Conservation (phyloP, 2,888 invertebrate genomes). For the Deilephila porcellus region DNA sequence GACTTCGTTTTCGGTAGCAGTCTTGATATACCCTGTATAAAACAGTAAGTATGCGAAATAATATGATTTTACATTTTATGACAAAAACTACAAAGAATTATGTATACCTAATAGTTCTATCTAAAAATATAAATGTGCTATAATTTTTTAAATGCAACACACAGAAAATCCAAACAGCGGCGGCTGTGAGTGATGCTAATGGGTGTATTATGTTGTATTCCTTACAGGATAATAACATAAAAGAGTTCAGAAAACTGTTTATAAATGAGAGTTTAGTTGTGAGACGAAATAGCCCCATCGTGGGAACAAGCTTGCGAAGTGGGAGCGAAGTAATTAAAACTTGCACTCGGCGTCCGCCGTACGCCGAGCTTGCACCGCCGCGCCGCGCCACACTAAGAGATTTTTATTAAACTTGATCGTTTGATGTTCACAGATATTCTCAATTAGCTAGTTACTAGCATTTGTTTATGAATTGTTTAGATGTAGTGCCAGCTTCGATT, state of each 20-base stretch:
- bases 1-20: no score
- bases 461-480: not conserved
- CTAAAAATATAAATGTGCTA: no score
- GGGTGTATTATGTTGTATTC: not conserved
- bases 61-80: no score
- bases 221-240: slow-evolving; percentile 43
- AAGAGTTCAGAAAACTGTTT: slow-evolving; percentile 63
- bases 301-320: slow-evolving; percentile 67
- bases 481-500: not conserved
- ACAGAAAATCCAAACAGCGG: not conserved
- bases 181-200: not conserved
- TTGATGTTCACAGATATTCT: slow-evolving; percentile 36
- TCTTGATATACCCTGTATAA: no score
- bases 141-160: no score
- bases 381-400: slow-evolving; percentile 33
- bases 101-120: no score
- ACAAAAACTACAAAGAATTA: no score
- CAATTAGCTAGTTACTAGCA: not conserved
- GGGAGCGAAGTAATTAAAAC: slow-evolving; percentile 79
- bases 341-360: slow-evolving; percentile 55
- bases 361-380: slow-evolving; percentile 43
- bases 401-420: slow-evolving; percentile 52
- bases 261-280: slow-evolving; percentile 74
- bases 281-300: slow-evolving; percentile 70
- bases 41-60: no score